Base-by-base conservation (phyloP, 2,888 invertebrate genomes). In the Drosophila recens region DNA sequence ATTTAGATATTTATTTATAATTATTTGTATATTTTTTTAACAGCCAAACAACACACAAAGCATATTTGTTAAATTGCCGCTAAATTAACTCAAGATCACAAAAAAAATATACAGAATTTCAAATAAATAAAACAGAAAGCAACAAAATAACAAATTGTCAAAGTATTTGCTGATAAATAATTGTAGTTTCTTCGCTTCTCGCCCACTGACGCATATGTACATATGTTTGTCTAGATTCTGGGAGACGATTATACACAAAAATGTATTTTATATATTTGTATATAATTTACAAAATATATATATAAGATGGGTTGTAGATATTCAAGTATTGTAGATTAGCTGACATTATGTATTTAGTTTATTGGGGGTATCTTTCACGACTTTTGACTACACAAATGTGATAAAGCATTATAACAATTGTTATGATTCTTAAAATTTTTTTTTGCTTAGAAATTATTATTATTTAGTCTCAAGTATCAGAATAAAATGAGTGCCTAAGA, bases 21-120 rank as follows among this genome's bases (percentile, higher is more conserved):
- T 43, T 62, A 48, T 48, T 54, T 58, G 46, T 36, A 38, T 52
- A 30, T 61, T 11, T 54, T 38, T 59, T 33, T 62, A 56, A 48
- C 38, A 46, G 23, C 23, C 58, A 38, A 56, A 59, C 66, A n/a
- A 40, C 43, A 46, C 51, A 61, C 72, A 75, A 65, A 67, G 68
- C 69, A 77, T 77, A 80, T 82, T 82, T 85, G 71, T 70, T 65
- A 85, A 85, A 87, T 85, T 82, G 78, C 57, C 67, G 75, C 80
- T 54, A 67, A 85, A 87, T 82, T 85, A 82, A 85, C 70, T 69
- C 72, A 67, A 77, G 80, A 79, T 73, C 76, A 56, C 52, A 46
- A 64, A 53, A 58, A 43, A 38, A 42, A 15, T 54, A 42, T 42
- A 15, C 4, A 52, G 17, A 23, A 48, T 8, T 6, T 30, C 30